Base-by-base conservation (phyloP, 2,888 invertebrate genomes). In the Calliscelio sp. region DNA sequence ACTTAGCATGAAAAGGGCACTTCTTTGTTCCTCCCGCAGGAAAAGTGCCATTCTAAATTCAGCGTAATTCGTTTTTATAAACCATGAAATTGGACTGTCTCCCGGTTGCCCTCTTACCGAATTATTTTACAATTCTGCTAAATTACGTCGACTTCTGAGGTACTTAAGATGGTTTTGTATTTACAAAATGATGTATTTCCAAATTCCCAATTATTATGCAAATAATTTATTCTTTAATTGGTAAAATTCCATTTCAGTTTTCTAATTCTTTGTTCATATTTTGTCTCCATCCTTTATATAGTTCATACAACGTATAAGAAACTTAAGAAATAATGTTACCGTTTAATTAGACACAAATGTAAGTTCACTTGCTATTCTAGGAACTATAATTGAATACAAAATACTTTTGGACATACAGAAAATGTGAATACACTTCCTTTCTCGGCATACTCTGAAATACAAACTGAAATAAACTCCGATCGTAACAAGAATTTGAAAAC, bases 51-150 rank as follows among this genome's bases (percentile, higher is more conserved):
- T n/a, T 70, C 14, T 44, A 57, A 70, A 70, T 32, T 70, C 22
- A 4, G 8, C 28, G 41, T 70, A 70, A 70, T 70, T 57, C 46
- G 55, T 70, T 57, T 70, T 70, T 70, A 57, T 70, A 70, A 70
- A 70, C 57, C 70, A 57, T 57, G 44, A 70, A 70, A 70, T 57
- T 70, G 46, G 11, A 51, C 44, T 57, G 53, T 14, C 20, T 46
- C 46, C 63, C 46, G 24, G 8, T 46, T 63, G 46, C 20, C 41
- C 63, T 25, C 28, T 63, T 63, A 41, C 46, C 16, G 44, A 63
- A 46, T 46, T 46, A 44, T 46, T 63, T 63, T 61, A 61, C 38
- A 41, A 61, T 57, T 57, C 35, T 14, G 14, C 20, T 16, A 57
- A 57, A 57, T 35, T 57, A 55, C 32, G 25, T n/a, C 53, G 3